Evolutionary conservation across 2,888 invertebrate genomes (phyloP), one percentile per base, ranked within the genome.

Genomic region (Lasius platythorax): DNA sequence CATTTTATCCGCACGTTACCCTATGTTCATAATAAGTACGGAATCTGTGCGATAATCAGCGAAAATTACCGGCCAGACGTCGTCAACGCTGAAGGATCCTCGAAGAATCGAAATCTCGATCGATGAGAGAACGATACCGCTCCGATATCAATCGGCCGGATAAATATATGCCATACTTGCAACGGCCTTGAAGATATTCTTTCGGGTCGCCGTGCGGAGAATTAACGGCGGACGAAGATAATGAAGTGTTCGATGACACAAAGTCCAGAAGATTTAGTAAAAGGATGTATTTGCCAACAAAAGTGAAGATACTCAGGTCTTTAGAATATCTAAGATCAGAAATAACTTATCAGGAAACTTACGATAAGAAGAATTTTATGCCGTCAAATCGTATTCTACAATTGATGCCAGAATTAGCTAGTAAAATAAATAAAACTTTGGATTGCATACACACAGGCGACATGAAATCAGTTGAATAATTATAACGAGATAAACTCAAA

Each of bases 1-100:
- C 79, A 85, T 74, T 87, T 88, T 84, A 83, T 87, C 83, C 90
- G 73, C 78, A 84, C 73, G 76, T 83, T 83, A 53, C 70, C 70
- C 72, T 76, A 78, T 83, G 82, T 86, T 85, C 82, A 87, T 85
- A 84, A 76, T 84, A 75, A 74, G 72, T 61, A 85, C 75, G 50
- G 78, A 82, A 23, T 23, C 73, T 28, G 33, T 5, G 33, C 46
- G 61, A 78, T 53, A 66, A 67, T 23, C 66, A 18, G 30, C 11
- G 37, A 53, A 50, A 43, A 50, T 61, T 50, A 12, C 6, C 33
- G 30, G 40, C 12, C 12, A 30, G 68, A 33, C 46, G 46, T 50
- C 50, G 18, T 18, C 15, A 30, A 58, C 61, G n/a, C 46, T 40
- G 53, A 23, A 18, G 40, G 30, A 68, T 58, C 23, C 23, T 43